Evolutionary conservation across 2,888 invertebrate species (phyloP).

Genomic region (Mythimna ferrago): DNA sequence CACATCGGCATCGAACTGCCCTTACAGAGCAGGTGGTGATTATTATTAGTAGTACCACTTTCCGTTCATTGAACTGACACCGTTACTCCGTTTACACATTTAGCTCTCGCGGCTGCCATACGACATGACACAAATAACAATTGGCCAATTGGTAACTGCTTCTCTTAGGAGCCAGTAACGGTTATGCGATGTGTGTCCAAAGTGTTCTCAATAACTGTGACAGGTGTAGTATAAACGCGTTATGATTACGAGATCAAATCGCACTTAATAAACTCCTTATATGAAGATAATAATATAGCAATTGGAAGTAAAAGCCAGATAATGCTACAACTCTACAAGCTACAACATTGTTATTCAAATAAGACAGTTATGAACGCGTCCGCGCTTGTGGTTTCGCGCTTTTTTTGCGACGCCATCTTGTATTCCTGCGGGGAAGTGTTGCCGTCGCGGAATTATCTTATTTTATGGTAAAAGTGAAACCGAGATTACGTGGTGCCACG

Average conservation of each 20-base stretch:
- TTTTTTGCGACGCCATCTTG: slow-evolving; percentile 83
- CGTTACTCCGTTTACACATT: slow-evolving; percentile 88
- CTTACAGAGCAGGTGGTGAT: slow-evolving; percentile 83
- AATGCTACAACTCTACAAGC: slow-evolving; percentile 66
- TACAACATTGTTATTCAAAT: slow-evolving; percentile 81
- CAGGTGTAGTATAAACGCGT: slow-evolving; percentile 54
- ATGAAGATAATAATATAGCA: slow-evolving; percentile 49
- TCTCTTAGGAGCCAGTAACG: slow-evolving; percentile 50
- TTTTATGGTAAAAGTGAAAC: slow-evolving; percentile 87
- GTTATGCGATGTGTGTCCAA: slow-evolving; percentile 36
- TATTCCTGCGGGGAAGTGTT: slow-evolving; percentile 73
- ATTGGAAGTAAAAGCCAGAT: slow-evolving; percentile 70
- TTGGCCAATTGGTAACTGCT: slow-evolving; percentile 78
- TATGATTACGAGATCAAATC: slow-evolving; percentile 40
- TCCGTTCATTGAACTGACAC: slow-evolving; percentile 88
- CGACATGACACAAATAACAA: slow-evolving; percentile 89
- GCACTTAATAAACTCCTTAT: slow-evolving; percentile 53
- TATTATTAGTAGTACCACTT: slow-evolving; percentile 87
- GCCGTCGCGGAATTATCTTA: slow-evolving; percentile 70
- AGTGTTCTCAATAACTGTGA: slow-evolving; percentile 52
- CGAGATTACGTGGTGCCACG: slow-evolving; percentile 67
- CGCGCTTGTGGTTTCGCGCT: slow-evolving; percentile 73
- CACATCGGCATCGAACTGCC: slow-evolving; percentile 76
- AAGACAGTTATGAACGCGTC: slow-evolving; percentile 76
- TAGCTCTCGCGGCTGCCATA: slow-evolving; percentile 81